Conservation (phyloP, 2,113 vertebrate species). For the Chloebia gouldiae region DNA sequence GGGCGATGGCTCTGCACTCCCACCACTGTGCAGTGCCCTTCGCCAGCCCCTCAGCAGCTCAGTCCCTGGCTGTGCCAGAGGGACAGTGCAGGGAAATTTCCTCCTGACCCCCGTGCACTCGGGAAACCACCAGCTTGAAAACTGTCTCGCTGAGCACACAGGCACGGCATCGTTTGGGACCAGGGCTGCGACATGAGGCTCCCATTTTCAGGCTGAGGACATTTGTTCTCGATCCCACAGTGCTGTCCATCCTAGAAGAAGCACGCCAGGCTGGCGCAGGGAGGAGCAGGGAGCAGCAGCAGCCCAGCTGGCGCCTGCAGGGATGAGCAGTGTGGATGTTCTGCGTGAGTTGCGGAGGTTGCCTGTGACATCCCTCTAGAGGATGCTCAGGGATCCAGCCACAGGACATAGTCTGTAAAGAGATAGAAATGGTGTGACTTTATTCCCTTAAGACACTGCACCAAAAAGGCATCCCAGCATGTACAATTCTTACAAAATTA, state of each 20-base stretch:
- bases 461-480: rapidly evolving
- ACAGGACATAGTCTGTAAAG: background rate
- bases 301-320: rapidly evolving
- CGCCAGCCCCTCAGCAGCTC: rapidly evolving
- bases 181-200: rapidly evolving
- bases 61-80: background rate
- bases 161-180: rapidly evolving
- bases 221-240: rapidly evolving
- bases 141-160: rapidly evolving
- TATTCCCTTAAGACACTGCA: background rate
- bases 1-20: rapidly evolving
- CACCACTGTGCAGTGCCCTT: background rate
- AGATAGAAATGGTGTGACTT: background rate
- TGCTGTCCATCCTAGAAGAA: background rate
- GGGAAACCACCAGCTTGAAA: background rate
- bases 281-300: background rate
- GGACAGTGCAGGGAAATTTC: background rate
- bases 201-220: background rate
- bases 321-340: background rate
- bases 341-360: rapidly evolving
- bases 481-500: background rate
- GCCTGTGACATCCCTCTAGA: background rate
- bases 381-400: background rate
- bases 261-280: rapidly evolving
- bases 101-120: rapidly evolving